Evolutionary conservation across 64 coral and sea anemone species (phyloP).

Genomic region (Stylophora pistillata): DNA sequence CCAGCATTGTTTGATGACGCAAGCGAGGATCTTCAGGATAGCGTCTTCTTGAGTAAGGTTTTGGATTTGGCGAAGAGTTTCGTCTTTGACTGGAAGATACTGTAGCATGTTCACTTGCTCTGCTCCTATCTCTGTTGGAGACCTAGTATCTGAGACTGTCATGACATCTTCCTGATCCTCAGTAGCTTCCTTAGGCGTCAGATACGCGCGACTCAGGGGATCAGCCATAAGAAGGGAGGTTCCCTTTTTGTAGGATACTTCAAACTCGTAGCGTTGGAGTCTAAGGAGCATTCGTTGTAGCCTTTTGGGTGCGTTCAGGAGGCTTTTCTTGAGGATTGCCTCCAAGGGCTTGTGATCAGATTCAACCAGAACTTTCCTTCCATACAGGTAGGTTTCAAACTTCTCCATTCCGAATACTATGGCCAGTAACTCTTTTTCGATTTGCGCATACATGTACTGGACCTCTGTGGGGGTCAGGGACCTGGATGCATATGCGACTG

Average conservation of each 20-base stretch:
- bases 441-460: too few species aligned
- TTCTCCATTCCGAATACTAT: too few species aligned
- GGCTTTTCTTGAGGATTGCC: too few species aligned
- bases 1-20: conserved; percentile 1
- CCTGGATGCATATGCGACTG: too few species aligned
- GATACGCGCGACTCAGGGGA: neutral
- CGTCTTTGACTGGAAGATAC: neutral
- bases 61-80: conserved; percentile 6
- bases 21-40: neutral
- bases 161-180: conserved; percentile 6
- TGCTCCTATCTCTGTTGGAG: conserved; percentile 13
- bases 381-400: too few species aligned
- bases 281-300: too few species aligned
- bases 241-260: neutral
- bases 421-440: too few species aligned
- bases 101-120: conserved; percentile 28
- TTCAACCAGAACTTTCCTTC: too few species aligned
- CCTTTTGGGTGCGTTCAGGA: too few species aligned
- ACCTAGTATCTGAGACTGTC: conserved; percentile 2
- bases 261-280: too few species aligned
- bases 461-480: too few species aligned
- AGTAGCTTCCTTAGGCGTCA: conserved; percentile 8
- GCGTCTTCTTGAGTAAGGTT: conserved; percentile 14
- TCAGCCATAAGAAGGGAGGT: neutral
- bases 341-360: too few species aligned